These are phyloP conservation scores for Sus cebifrons DNA, from an alignment of 2,797 vertebrate species.

Conservation along the genomic window DNA sequence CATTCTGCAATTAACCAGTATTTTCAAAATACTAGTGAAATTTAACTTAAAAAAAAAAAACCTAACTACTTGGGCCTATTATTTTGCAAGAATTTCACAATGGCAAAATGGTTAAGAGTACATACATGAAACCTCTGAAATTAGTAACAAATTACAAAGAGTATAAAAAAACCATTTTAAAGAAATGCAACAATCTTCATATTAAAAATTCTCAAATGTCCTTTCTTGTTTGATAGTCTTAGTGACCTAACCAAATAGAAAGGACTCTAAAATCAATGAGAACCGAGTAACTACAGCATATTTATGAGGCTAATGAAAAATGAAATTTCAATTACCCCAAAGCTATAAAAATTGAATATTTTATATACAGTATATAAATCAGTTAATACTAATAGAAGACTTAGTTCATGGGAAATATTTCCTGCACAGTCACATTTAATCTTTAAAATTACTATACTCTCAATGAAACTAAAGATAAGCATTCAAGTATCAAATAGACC, in stretches of 20 bases:
- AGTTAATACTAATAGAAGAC: background rate
- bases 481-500: background rate
- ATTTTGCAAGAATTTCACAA: background rate
- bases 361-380: background rate
- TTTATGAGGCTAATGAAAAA: conserved; percentile 31
- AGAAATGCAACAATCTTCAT: background rate
- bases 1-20: background rate
- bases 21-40: conserved; percentile 45
- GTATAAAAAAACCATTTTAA: conserved; percentile 30
- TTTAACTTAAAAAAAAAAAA: background rate
- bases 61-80: background rate
- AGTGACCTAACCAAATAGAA: background rate
- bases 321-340: background rate
- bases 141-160: conserved; percentile 22
- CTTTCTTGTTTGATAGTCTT: conserved; percentile 22
- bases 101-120: conserved; percentile 35
- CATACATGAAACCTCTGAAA: background rate
- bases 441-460: background rate
- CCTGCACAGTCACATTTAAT: background rate
- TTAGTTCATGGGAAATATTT: background rate
- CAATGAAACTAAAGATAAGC: background rate
- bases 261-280: background rate
- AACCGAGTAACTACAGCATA: background rate
- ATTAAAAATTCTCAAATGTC: background rate
- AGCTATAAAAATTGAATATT: background rate